Percentiles rank a stretch among this genome's conserved stretches.
phyloP scores from a whole-genome alignment of 2,113 vertebrate species.

The Chionodraco myersi region DNA sequence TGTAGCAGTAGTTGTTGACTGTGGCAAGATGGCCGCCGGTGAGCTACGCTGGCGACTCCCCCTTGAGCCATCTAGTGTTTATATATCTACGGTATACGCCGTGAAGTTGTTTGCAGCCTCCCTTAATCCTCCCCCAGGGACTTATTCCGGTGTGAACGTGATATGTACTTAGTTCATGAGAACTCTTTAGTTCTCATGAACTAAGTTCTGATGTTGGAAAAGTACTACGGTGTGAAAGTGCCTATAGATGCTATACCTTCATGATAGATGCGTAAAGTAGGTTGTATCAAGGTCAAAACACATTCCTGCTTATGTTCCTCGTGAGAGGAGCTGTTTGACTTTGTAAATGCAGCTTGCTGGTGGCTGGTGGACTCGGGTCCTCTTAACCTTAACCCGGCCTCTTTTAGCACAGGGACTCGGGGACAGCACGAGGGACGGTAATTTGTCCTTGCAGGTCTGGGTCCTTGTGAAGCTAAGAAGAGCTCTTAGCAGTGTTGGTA shows the following conservation, averaged over 20 bases:
- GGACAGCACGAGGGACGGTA: constrained; percentile 67
- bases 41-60: too few species aligned
- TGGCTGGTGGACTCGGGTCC: constrained; percentile 51
- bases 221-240: too few species aligned
- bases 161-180: too few species aligned
- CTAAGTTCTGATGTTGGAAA: too few species aligned
- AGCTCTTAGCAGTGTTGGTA: constrained; percentile 73
- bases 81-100: too few species aligned
- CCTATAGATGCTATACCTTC: background rate
- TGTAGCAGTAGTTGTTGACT: too few species aligned
- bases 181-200: too few species aligned
- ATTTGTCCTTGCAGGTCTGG: constrained; percentile 77
- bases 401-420: constrained; percentile 69
- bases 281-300: constrained; percentile 55
- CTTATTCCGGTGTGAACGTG: too few species aligned
- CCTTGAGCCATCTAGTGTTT: too few species aligned
- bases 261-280: constrained; percentile 42
- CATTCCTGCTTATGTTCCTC: constrained; percentile 39
- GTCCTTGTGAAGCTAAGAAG: constrained; percentile 69
- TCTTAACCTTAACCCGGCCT: constrained; percentile 75
- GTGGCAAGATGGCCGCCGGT: too few species aligned
- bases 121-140: too few species aligned
- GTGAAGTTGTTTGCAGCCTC: too few species aligned
- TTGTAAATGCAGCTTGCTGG: constrained; percentile 56
- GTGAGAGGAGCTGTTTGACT: constrained; percentile 65